Evolutionary conservation across 1,140 invertebrate genomes (phyloP), one percentile per base, ranked within the genome.

Genomic region (Conopomorpha cramerella): DNA sequence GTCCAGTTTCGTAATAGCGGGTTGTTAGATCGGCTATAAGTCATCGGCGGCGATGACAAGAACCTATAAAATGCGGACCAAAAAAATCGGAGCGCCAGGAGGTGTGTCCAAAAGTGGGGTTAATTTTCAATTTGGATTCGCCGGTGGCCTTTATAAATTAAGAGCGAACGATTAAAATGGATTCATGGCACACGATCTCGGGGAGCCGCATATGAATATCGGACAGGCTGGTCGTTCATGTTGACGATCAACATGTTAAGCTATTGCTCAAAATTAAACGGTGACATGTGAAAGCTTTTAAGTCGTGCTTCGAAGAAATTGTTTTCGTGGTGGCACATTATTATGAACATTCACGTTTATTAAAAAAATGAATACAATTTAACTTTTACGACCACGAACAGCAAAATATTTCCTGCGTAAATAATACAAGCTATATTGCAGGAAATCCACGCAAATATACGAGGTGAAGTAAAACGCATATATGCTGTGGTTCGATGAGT

Each of bases 21-120:
- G 61, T 62, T 53, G 61, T 38, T 61, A 59, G 55, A 60, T 55
- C 43, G 45, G 49, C 48, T 51, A 68, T 71, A 70, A 63, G 55
- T 74, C 63, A 74, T 62, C 42, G 56, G 45, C 51, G 43, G 65
- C 67, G 71, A 67, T 70, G 71, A 76, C 65, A 67, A 46, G 63
- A 56, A 51, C 31, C 30, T 7, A 32, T 45, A 55, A 62, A 57
- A 61, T 53, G 41, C 46, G 49, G 40, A 41, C 42, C 28, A 39
- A 48, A 43, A 47, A 55, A 59, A 56, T 53, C 30, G 41, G 42
- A 55, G 37, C 55, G 51, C 57, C 59, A 51, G 51, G 52, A 61
- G 61, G 58, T 55, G 56, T 60, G 50, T 59, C 51, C 60, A 53
- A 59, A 59, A 55, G 59, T 56, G 59, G 63, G 57, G 61, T 64